Base-by-base conservation (phyloP, 2,888 invertebrate genomes). In the Coecobrya sp. region DNA sequence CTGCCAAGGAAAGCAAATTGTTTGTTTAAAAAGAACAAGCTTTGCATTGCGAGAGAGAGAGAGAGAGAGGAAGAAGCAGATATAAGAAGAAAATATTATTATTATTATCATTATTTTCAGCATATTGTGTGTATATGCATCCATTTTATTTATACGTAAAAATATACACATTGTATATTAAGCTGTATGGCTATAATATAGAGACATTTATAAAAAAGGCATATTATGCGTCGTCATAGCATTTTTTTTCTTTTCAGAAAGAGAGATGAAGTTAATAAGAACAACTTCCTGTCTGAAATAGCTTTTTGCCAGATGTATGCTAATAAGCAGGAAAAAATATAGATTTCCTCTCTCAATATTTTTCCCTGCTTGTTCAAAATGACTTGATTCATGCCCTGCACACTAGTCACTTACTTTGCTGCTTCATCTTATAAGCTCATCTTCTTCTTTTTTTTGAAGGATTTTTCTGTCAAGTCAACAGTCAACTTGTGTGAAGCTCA, bases 1-100 rank as follows among this genome's bases (percentile, higher is more conserved):
- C 59, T 89, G 89, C 89, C 89, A 89, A 89, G 52, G 89, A 68
- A 89, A 89, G 79, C 89, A 89, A 89, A 89, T 89, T 89, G 89
- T 82, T 82, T 89, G 82, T 82, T 89, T 89, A 49, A 89, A 65
- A 89, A 70, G 36, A n/a, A n/a, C 16, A 52, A 36, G 36, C 36
- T 36, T 76, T 22, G 22, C 36, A 52, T n/a, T 52, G 13, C 11
- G n/a, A 1, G 10, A 2, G 1, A 11, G 3, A 11, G 36, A 36
- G 36, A 36, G 2, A 7, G 36, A 36, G 7, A 2, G 36, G 36
- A 36, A 36, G 36, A 36, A 36, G 36, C 36, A 36, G 36, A 36
- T 36, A 36, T 36, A 4, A 7, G 16, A 11, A 59, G 59, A 65
- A 65, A 65, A 65, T 65, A 65, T 65, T 65, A 65, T 19, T 42